A percentile compares a stretch with the other conserved stretches of the same genome.
Conservation (phyloP, 1,140 invertebrate genomes). For the Alviniconcha marisindica region DNA sequence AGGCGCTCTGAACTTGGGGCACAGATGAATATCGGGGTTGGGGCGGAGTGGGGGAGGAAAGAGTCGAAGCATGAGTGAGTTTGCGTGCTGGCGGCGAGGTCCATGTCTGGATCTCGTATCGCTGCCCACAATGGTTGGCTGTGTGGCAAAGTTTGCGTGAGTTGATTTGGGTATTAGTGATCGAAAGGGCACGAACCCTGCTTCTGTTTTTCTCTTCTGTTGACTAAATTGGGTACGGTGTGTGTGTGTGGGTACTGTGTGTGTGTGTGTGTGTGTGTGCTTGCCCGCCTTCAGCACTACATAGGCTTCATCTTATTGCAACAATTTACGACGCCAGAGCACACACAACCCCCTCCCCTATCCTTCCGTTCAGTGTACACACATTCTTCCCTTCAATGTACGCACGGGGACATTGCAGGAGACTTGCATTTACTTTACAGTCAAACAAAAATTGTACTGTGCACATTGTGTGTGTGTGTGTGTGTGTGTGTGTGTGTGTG, state of each 20-base stretch:
- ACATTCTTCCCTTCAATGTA: too few relatives aligned
- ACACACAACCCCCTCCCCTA: too few relatives aligned
- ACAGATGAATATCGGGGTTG: too few relatives aligned
- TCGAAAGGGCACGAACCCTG: not conserved
- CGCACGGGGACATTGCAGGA: too few relatives aligned
- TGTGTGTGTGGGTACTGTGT: not conserved
- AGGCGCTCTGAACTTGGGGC: not conserved
- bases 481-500: too few relatives aligned
- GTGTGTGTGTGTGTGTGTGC: not conserved
- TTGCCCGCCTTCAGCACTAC: not conserved
- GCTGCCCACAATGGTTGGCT: not conserved
- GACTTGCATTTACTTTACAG: too few relatives aligned
- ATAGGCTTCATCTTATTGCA: too few relatives aligned
- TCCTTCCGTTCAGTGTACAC: too few relatives aligned
- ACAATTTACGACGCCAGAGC: too few relatives aligned
- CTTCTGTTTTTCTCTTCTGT: not conserved
- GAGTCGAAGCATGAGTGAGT: not conserved
- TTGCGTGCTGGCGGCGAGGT: not conserved
- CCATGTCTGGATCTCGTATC: not conserved
- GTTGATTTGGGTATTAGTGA: not conserved
- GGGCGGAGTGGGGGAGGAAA: not conserved
- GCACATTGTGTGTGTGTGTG: too few relatives aligned
- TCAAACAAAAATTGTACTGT: too few relatives aligned
- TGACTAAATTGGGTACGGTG: not conserved
- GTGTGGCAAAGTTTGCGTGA: not conserved